Evolutionary conservation across 2,888 invertebrate genomes (phyloP).

Genomic region (Rhagonycha lutea): DNA sequence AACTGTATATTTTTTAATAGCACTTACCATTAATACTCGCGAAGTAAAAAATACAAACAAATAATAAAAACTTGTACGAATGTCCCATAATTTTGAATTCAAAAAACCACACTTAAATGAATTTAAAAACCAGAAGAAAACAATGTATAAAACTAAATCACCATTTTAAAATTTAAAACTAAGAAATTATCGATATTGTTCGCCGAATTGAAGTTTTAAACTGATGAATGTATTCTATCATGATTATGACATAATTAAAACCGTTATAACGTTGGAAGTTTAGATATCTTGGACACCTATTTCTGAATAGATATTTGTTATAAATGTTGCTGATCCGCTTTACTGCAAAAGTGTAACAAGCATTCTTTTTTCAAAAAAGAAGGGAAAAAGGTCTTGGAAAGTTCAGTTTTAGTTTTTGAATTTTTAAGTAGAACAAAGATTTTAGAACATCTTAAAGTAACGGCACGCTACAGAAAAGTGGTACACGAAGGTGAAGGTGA

Average conservation of each 20-base stretch:
- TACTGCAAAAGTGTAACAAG: background rate
- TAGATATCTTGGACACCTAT: background rate
- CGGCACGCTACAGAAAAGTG: background rate
- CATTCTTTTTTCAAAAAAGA: background rate
- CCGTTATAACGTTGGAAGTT: conserved; percentile 14
- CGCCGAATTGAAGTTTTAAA: background rate
- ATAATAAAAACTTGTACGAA: background rate
- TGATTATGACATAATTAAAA: conserved; percentile 21
- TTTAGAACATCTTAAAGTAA: background rate
- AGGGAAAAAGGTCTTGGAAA: background rate
- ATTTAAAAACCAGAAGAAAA: background rate
- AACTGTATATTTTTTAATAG: too few relatives aligned
- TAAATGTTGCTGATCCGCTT: background rate
- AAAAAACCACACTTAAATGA: background rate
- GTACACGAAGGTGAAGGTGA: background rate
- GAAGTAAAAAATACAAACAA: background rate
- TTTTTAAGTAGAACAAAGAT: background rate
- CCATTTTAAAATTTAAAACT: background rate
- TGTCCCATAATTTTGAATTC: background rate
- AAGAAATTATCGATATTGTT: background rate
- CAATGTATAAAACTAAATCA: background rate
- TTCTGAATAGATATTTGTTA: background rate
- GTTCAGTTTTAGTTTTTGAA: background rate
- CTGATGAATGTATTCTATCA: conserved; percentile 9
- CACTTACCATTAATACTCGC: background rate